phyloP scores from a whole-genome alignment of 2,113 vertebrate genomes.

The Sinocyclocheilus rhinocerous region DNA sequence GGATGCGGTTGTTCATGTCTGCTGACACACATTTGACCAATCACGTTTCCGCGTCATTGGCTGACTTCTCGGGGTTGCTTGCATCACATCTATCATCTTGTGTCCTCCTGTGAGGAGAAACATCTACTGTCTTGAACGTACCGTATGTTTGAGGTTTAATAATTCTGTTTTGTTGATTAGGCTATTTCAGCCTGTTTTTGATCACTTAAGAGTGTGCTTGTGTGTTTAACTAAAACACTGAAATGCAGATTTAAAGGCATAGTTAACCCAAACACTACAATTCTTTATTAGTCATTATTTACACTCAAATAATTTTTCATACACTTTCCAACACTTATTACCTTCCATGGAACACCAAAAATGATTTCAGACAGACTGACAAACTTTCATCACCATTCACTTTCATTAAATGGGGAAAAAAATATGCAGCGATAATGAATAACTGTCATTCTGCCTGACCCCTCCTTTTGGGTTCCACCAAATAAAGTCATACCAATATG shows the following conservation, averaged over 20 bases:
- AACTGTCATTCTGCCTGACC: background rate
- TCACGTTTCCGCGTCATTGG: constrained; percentile 78
- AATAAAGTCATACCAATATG: background rate
- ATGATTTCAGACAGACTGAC: background rate
- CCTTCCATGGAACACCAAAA: background rate
- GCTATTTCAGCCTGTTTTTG: background rate
- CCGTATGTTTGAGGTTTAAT: background rate
- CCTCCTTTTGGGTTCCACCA: background rate
- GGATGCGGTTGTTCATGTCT: constrained; percentile 91
- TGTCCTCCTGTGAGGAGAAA: background rate
- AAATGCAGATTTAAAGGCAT: background rate
- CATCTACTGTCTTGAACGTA: background rate
- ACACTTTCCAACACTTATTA: background rate
- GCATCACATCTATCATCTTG: constrained; percentile 49
- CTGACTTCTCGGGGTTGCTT: constrained; percentile 73
- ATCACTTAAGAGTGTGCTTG: background rate
- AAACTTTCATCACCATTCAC: background rate
- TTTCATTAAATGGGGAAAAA: background rate
- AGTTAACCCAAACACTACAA: background rate
- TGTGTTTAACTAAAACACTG: background rate
- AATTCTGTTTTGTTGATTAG: background rate
- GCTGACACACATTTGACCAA: constrained; percentile 90
- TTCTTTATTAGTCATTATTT: background rate
- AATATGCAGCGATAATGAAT: background rate
- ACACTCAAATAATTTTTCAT: background rate